Evolutionary conservation across 2,888 invertebrate genomes (phyloP), one percentile per base, ranked within the genome.

Genomic region (Ischnura elegans): DNA sequence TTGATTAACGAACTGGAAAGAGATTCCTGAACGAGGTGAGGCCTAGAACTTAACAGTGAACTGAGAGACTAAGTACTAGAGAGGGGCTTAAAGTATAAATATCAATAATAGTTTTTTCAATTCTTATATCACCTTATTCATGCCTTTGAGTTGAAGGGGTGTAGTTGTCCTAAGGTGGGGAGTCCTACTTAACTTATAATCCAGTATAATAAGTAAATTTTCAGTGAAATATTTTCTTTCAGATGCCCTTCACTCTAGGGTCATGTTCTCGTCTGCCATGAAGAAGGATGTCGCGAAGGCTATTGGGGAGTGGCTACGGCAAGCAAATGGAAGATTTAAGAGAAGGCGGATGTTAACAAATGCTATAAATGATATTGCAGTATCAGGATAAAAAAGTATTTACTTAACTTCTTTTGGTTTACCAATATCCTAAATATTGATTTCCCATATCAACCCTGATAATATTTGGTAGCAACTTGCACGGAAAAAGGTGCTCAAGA

Each of bases 21-120:
- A n/a, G n/a, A n/a, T n/a, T n/a, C n/a, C n/a, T n/a, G n/a, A n/a
- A n/a, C n/a, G n/a, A n/a, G n/a, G n/a, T n/a, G n/a, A n/a, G n/a
- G n/a, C n/a, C n/a, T n/a, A n/a, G n/a, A n/a, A n/a, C n/a, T n/a
- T n/a, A n/a, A n/a, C n/a, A n/a, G n/a, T n/a, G n/a, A n/a, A n/a
- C n/a, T n/a, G n/a, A n/a, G n/a, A n/a, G n/a, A n/a, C n/a, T n/a
- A 61, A 61, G 61, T 61, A n/a, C n/a, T 61, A 61, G n/a, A 61
- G 25, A 61, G 19, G 61, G 61, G 61, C n/a, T 61, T 61, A 61
- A 61, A 2, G 61, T 61, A 61, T n/a, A 61, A 61, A 61, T 13
- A 61, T 61, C n/a, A 61, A n/a, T 61, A 61, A 61, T 61, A 61
- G 61, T 61, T 61, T 61, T 61, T 21, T 61, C 61, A 61, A 61